Percentiles rank a stretch among this genome's conserved stretches.
phyloP scores from a whole-genome alignment of 2,797 vertebrate genomes.

The Brachyrhaphis roseni region DNA sequence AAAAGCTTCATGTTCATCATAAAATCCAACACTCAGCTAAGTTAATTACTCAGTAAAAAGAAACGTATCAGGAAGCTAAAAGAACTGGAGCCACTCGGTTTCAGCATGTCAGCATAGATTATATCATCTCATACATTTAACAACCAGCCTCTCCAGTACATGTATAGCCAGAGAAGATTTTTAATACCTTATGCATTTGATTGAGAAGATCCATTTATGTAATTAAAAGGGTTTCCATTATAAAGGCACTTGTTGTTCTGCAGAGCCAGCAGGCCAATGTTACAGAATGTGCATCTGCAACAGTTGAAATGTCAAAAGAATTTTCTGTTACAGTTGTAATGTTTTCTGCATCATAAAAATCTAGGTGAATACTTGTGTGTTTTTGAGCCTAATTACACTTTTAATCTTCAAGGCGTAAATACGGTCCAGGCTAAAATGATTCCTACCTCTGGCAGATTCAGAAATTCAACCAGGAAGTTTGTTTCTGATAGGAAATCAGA shows the following conservation, averaged over 20 bases:
- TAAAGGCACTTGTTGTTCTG: conserved; percentile 46
- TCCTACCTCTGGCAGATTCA: not conserved
- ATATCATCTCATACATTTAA: conserved; percentile 64
- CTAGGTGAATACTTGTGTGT: not conserved
- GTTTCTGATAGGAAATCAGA: not conserved
- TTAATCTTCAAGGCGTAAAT: not conserved
- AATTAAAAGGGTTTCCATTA: conserved; percentile 58
- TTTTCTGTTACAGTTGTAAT: not conserved
- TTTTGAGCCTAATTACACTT: not conserved
- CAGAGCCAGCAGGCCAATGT: conserved; percentile 15
- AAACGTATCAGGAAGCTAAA: conserved; percentile 24
- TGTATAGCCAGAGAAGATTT: conserved; percentile 50
- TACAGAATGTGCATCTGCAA: conserved; percentile 16
- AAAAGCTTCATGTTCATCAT: not conserved
- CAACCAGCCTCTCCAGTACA: conserved; percentile 52
- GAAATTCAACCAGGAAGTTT: not conserved
- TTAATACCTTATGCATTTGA: conserved; percentile 50
- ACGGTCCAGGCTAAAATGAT: not conserved
- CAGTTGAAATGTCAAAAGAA: conserved; percentile 7
- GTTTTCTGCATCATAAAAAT: not conserved
- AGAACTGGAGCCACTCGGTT: conserved; percentile 37
- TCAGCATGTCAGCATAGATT: conserved; percentile 70
- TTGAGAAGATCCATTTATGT: conserved; percentile 54
- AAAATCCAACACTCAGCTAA: conserved; percentile 7
- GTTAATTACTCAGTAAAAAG: conserved; percentile 16